Base-by-base conservation (phyloP, 2,797 vertebrate genomes). In the Danio aesculapii region DNA sequence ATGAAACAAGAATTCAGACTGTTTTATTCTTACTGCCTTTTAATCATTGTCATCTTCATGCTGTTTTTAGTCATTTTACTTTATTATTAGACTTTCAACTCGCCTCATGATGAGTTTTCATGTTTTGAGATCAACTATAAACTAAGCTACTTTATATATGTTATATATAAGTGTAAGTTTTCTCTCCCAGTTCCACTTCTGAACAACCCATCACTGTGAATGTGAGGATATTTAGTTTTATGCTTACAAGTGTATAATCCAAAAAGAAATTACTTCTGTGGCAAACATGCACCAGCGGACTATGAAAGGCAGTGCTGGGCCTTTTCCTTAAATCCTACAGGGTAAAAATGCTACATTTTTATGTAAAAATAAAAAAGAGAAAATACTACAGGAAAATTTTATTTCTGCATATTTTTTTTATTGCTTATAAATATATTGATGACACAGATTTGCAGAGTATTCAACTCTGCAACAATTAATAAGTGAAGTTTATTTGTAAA, bases 1-100 rank as follows among this genome's bases (percentile, higher is more conserved):
- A 14, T 17, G 46, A 73, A 59, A 50, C 49, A 52, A 44, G 11
- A 59, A 75, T 43, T 75, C 30, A 44, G 39, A 19, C 61, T 43
- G 17, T 46, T 44, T 64, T 13, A 13, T 77, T 67, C 39, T 19
- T 53, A 21, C 6, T 44, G 30, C 50, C 8, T 64, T 76, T 61
- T n/a, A 49, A 43, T n/a, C 57, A 0, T 43, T 16, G 43, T 55
- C 17, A 67, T 41, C 13, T 57, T 57, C 16, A 55, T 44, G 17
- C 43, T 63, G n/a, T 3, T 10, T 11, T 58, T 68, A 30, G 52
- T 16, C 6, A 44, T 75, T 43, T 14, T 44, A 53, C 16, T 64
- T 64, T 46, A 19, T 57, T 46, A 53, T 53, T 16, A 77, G 17
- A 8, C 39, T 19, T 63, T 53, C 17, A 50, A 41, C 30, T 43